Evolutionary conservation across 2,888 invertebrate species (phyloP), one percentile per base, ranked within the genome.

Genomic region (Catocala nupta): DNA sequence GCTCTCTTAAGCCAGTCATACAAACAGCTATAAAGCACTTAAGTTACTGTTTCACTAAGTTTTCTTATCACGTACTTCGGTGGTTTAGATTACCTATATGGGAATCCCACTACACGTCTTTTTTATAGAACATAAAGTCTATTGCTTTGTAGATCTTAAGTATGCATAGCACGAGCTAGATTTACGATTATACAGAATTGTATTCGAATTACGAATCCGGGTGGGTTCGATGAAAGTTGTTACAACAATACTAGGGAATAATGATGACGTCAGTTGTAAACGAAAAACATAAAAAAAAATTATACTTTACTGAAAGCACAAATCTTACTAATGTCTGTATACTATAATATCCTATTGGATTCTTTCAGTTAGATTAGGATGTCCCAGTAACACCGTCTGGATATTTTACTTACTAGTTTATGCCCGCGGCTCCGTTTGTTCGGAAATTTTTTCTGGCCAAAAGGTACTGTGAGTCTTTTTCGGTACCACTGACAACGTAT

Each of bases 31-130:
- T 65, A 73, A 68, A 68, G 36, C 55, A 49, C 55, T 59, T 43
- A 61, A 59, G 50, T 55, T 78, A 71, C 72, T 63, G 66, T 78
- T 68, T 70, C 71, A 80, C 81, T 86, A 84, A 76, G 81, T 68
- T 90, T 90, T 90, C 92, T 70, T 83, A 84, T 92, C 92, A 93
- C 92, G 92, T 93, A 86, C 77, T 43, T 70, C 82, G 81, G 90
- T 84, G 91, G 92, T 89, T 91, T 85, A 87, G 81, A 86, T 92
- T 90, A 85, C 89, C 83, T 78, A 82, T 83, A 81, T 82, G 89
- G 90, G 83, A 86, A 92, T 92, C 82, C 91, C 92, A 86, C 59
- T 60, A 53, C 60, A 63, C 80, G 81, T 80, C 68, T 58, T 58
- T 63, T 53, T 42, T 25, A 25, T 25, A 52, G 16, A 54, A 57